A percentile compares a stretch with the other conserved stretches of the same genome.
Evolutionary conservation across 2,797 vertebrate genomes (phyloP).

Genomic region (Carduelis carduelis): DNA sequence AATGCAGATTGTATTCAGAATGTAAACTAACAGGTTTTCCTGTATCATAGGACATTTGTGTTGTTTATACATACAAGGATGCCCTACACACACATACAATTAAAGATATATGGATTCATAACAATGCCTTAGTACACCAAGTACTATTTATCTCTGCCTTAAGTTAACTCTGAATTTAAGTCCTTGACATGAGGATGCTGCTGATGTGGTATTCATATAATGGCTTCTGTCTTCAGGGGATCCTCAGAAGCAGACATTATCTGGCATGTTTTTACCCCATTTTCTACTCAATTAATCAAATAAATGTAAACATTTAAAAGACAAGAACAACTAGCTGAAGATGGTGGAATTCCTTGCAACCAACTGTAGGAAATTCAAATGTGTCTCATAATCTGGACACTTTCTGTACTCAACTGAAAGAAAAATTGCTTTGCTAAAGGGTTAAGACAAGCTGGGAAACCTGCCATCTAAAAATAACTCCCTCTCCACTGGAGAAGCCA

Average conservation of each 20-base stretch:
- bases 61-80: neutral
- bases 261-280: neutral
- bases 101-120: neutral
- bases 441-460: conserved; percentile 34
- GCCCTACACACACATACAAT: neutral
- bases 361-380: neutral
- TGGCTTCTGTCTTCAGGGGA: neutral
- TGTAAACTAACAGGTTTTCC: neutral
- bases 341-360: neutral
- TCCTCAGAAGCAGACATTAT: neutral
- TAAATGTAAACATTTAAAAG: neutral
- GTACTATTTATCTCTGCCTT: neutral
- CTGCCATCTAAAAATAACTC: conserved; percentile 28
- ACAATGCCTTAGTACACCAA: accelerated
- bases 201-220: neutral
- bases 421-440: conserved; percentile 27
- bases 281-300: conserved; percentile 8
- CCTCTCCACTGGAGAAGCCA: neutral
- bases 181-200: neutral
- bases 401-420: neutral
- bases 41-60: neutral
- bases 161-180: neutral
- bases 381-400: neutral
- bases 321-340: neutral
- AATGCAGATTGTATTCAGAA: neutral